These are phyloP conservation scores for Carlito syrichta DNA, from an alignment of 2,113 vertebrate genomes.

Conservation along the genomic window DNA sequence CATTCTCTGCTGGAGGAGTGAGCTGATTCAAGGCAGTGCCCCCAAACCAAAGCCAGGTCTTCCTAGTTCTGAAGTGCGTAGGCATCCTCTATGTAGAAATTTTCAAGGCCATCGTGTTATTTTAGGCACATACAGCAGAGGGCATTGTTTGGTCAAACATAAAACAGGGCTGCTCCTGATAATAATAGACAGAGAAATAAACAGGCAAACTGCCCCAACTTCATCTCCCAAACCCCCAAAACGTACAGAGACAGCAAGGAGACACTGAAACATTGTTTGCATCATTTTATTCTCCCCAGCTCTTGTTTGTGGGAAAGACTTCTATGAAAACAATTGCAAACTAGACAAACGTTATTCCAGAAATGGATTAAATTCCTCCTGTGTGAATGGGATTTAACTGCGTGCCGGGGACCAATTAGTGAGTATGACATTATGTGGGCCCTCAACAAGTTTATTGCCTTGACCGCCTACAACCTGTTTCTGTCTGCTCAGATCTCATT, in stretches of 20 bases:
- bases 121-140: slow-evolving; percentile 73
- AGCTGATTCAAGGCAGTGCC: not conserved
- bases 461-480: not conserved
- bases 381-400: not conserved
- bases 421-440: not conserved
- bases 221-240: not conserved
- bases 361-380: not conserved
- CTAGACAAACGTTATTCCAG: not conserved
- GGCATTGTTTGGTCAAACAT: slow-evolving; percentile 72
- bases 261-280: not conserved
- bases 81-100: not conserved
- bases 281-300: not conserved
- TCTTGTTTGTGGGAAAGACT: not conserved
- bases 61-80: not conserved
- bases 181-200: slow-evolving; percentile 30
- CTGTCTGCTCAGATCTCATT: not conserved
- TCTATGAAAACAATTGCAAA: not conserved
- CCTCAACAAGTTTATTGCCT: not conserved
- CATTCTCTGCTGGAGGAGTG: not conserved
- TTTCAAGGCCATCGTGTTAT: slow-evolving; percentile 35
- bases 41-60: not conserved
- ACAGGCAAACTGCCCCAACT: not conserved
- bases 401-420: not conserved
- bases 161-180: slow-evolving; percentile 14
- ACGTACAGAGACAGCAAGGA: not conserved